Conservation (phyloP, 1,140 invertebrate genomes). For the Leptonema lineaticorne region DNA sequence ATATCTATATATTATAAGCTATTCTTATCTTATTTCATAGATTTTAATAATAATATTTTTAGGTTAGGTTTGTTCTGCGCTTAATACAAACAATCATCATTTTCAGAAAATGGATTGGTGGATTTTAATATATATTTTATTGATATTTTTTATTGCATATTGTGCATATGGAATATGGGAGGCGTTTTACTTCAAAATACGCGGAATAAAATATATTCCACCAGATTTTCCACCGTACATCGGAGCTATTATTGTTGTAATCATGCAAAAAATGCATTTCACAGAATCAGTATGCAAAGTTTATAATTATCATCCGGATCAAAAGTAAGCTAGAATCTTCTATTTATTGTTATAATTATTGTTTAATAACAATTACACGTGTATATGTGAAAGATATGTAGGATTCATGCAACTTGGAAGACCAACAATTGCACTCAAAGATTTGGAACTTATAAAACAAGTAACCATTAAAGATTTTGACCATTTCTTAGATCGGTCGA, state of each 20-base stretch:
- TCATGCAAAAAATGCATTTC: constrained; percentile 8
- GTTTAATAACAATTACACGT: no score
- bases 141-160: no score
- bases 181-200: background rate
- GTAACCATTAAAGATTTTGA: constrained; percentile 67
- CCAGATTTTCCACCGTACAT: constrained; percentile 10
- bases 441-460: constrained; percentile 62
- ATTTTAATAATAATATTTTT: no score
- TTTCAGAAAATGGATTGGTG: no score
- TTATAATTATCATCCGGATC: constrained; percentile 32
- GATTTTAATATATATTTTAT: no score
- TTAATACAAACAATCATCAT: no score
- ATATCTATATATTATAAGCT: no score
- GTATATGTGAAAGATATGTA: constrained; percentile 55
- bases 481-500: constrained; percentile 60
- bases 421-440: constrained; percentile 58
- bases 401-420: constrained; percentile 56
- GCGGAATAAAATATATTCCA: constrained; percentile 23
- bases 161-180: constrained; percentile 3
- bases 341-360: no score
- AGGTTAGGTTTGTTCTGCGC: no score
- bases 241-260: background rate
- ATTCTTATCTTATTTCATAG: no score
- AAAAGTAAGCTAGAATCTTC: constrained; percentile 38
- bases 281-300: background rate